Percentiles rank a stretch among this genome's conserved stretches.
Evolutionary conservation across 1,140 invertebrate species (phyloP).

Genomic region (Anastatus disparis): DNA sequence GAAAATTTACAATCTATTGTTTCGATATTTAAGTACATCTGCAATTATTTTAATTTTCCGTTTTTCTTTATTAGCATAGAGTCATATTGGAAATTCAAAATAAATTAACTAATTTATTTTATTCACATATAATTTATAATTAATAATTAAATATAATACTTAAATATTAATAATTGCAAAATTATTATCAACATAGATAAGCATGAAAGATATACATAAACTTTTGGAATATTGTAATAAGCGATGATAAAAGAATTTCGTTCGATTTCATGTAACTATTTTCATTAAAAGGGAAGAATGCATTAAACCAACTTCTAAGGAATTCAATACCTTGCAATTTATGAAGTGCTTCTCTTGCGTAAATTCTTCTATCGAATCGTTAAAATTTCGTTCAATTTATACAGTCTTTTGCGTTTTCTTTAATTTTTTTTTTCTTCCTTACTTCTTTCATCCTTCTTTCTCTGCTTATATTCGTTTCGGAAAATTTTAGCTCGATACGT

Average conservation of each 20-base stretch:
- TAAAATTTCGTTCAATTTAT: conserved; percentile 38
- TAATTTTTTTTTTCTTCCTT: no score
- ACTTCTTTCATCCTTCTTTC: no score
- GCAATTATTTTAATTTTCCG: no score
- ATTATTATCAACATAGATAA: no score
- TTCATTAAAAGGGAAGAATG: conserved; percentile 41
- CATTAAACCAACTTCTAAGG: conserved; percentile 29
- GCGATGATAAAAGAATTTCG: not conserved
- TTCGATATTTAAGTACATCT: no score
- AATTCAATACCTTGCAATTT: conserved; percentile 37
- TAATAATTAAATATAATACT: not conserved
- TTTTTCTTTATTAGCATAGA: no score
- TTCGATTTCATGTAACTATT: conserved; percentile 35
- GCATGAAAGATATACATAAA: no score
- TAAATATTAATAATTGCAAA: not conserved
- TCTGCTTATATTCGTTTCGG: no score
- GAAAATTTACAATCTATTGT: no score
- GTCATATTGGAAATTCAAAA: no score
- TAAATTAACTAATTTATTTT: not conserved
- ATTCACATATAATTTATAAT: not conserved
- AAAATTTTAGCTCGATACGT: conserved; percentile 9
- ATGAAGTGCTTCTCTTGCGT: conserved; percentile 38
- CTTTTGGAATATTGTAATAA: no score
- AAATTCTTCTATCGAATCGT: conserved; percentile 37
- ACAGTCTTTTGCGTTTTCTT: conserved; percentile 8